Conservation (phyloP, 2,888 invertebrate genomes). For the Andrena marginata region DNA sequence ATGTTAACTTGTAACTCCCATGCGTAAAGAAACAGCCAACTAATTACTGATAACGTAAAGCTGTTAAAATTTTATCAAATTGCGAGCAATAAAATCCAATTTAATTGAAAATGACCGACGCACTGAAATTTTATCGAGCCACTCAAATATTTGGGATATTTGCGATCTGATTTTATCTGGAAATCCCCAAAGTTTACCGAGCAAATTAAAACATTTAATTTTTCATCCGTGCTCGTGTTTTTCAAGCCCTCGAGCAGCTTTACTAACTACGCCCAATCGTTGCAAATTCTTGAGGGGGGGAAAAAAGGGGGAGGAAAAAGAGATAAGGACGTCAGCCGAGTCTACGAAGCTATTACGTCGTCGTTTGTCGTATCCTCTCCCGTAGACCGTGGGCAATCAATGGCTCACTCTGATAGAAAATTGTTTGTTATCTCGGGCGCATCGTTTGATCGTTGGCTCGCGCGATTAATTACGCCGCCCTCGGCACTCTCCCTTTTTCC, state of each 20-base stretch:
- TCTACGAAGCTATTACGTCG: constrained; percentile 1
- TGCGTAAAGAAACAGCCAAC: neutral
- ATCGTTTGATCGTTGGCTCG: constrained; percentile 65
- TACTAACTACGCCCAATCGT: no score
- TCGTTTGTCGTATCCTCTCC: constrained; percentile 1
- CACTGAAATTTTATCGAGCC: no score
- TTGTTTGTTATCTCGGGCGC: constrained; percentile 64
- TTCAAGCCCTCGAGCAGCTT: no score
- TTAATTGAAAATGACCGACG: neutral
- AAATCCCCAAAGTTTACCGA: no score
- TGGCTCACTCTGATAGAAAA: constrained; percentile 68
- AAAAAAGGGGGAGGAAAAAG: no score
- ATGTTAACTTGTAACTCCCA: neutral
- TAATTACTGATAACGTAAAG: neutral
- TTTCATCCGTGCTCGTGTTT: no score
- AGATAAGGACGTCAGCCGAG: neutral
- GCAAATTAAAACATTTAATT: no score
- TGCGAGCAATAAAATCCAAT: neutral
- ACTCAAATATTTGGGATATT: no score
- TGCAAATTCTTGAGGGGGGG: neutral
- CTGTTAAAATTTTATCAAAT: neutral
- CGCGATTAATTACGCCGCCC: constrained; percentile 62
- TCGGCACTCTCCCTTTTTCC: constrained; percentile 47
- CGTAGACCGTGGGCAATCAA: constrained; percentile 61
- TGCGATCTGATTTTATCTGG: no score